phyloP scores from a whole-genome alignment of 2,113 vertebrate genomes.

The Pao palembangensis region DNA sequence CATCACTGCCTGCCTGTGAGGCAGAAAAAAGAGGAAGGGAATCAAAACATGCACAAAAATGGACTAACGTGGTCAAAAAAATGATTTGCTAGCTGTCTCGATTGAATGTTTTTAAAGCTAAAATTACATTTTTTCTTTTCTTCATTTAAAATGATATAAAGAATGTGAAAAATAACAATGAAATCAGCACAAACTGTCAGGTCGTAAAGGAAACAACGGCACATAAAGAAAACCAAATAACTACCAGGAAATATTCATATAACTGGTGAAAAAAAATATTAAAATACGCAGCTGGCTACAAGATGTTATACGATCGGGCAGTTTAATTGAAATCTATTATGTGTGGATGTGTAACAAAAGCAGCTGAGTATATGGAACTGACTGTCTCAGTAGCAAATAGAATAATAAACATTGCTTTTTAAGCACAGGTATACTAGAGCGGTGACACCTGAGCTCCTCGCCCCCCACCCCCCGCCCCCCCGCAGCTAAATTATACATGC shows the following conservation, averaged over 20 bases:
- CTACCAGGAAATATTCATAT: background rate
- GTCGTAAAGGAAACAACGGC: no score
- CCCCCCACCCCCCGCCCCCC: background rate
- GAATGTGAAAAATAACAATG: background rate
- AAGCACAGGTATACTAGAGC: conserved; percentile 26
- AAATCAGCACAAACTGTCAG: background rate
- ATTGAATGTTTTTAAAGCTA: background rate
- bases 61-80: background rate
- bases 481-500: conserved; percentile 68
- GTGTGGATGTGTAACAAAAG: no score
- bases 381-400: no score
- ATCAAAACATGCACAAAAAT: background rate
- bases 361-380: no score
- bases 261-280: no score
- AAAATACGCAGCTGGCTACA: background rate
- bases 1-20: conserved; percentile 87
- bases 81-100: background rate
- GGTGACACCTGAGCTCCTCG: conserved; percentile 53
- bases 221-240: background rate
- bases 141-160: background rate
- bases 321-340: no score
- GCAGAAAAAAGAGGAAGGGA: background rate
- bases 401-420: background rate
- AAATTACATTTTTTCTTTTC: background rate
- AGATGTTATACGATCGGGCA: background rate